Evolutionary conservation across 2,888 invertebrate genomes (phyloP).

Genomic region (Cataglyphis cursor): DNA sequence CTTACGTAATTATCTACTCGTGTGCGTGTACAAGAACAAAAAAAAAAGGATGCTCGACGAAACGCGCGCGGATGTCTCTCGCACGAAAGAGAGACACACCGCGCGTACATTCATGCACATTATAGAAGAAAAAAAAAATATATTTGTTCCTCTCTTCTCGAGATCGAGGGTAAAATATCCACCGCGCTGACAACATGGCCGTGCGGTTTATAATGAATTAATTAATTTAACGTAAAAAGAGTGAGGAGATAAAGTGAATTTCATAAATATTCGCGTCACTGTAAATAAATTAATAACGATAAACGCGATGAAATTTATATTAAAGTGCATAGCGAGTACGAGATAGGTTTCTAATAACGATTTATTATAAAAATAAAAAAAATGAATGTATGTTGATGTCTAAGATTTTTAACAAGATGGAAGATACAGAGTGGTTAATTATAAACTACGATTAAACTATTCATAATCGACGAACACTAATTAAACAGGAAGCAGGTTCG

Average conservation of each 20-base stretch:
- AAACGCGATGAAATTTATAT: slow-evolving; percentile 81
- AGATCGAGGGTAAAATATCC: slow-evolving; percentile 66
- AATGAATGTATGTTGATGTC: slow-evolving; percentile 86
- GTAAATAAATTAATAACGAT: slow-evolving; percentile 77
- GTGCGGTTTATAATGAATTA: slow-evolving; percentile 61
- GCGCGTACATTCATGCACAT: slow-evolving; percentile 29
- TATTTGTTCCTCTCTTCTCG: slow-evolving; percentile 74
- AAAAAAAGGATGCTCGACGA: slow-evolving; percentile 32
- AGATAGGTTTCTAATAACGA: slow-evolving; percentile 86
- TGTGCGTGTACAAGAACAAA: slow-evolving; percentile 74
- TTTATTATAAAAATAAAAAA: slow-evolving; percentile 82
- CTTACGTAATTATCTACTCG: slow-evolving; percentile 69
- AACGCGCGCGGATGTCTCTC: slow-evolving; percentile 21
- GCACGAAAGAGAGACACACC: background rate
- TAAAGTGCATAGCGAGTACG: slow-evolving; percentile 84
- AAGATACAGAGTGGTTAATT: slow-evolving; percentile 79
- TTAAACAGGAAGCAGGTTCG: slow-evolving; percentile 75
- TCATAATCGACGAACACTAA: slow-evolving; percentile 79
- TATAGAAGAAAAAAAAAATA: slow-evolving; percentile 30
- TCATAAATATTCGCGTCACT: slow-evolving; percentile 74
- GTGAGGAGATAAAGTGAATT: slow-evolving; percentile 59
- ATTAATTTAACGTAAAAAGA: slow-evolving; percentile 49
- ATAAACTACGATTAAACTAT: slow-evolving; percentile 82
- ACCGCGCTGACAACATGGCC: slow-evolving; percentile 65
- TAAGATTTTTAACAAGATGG: slow-evolving; percentile 84